These are phyloP conservation scores for Echiichthys vipera DNA, from an alignment of 2,797 vertebrate genomes.

Conservation along the genomic window DNA sequence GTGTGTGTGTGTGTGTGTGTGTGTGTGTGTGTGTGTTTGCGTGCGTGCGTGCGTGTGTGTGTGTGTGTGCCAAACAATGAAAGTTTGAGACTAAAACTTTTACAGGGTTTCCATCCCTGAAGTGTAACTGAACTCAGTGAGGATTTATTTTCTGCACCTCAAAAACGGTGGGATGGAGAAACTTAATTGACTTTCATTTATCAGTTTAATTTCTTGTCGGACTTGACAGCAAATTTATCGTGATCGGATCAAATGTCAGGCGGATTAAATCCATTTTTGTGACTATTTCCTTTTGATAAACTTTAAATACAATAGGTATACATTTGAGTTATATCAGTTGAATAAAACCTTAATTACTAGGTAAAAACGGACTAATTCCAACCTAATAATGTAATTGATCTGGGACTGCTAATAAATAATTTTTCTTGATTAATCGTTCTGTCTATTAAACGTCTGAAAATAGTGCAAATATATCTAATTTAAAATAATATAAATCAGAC, in stretches of 20 bases:
- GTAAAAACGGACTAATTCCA: no score
- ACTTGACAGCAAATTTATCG: no score
- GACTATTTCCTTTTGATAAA: no score
- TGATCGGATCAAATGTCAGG: no score
- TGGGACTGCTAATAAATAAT: background rate
- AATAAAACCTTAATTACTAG: no score
- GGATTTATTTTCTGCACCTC: background rate
- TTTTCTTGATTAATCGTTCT: background rate
- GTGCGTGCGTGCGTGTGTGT: no score
- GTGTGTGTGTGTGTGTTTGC: background rate
- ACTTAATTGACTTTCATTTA: background rate
- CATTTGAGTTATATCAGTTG: background rate
- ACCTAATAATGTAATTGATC: background rate
- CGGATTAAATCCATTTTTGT: no score
- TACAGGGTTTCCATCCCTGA: no score
- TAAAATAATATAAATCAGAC: background rate
- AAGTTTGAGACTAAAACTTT: background rate
- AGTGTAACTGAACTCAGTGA: background rate
- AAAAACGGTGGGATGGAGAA: background rate
- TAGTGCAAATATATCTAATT: background rate
- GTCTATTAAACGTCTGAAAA: background rate
- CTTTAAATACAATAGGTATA: background rate
- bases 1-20: constrained; percentile 12
- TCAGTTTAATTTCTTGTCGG: background rate
- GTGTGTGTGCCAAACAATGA: background rate